These are phyloP conservation scores for Tipula vernalis DNA, from an alignment of 2,888 invertebrate species.

Conservation along the genomic window DNA sequence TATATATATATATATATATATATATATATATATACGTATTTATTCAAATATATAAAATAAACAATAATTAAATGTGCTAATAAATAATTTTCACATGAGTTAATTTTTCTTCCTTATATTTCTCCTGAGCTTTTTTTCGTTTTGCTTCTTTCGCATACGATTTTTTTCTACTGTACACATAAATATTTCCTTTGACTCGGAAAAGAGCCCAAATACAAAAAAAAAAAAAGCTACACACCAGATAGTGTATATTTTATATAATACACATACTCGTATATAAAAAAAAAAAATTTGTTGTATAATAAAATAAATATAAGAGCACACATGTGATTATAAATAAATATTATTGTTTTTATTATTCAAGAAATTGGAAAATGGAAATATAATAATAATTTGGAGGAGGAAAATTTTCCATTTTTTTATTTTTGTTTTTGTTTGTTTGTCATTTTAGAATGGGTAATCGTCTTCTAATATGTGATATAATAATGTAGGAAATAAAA, in stretches of 20 bases:
- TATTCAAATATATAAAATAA: neutral
- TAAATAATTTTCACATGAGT: conserved; percentile 10
- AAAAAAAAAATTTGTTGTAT: neutral
- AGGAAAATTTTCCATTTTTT: neutral
- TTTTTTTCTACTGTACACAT: neutral
- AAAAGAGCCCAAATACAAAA: neutral
- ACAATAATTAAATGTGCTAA: conserved; percentile 10
- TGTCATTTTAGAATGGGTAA: neutral
- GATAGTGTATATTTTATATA: neutral
- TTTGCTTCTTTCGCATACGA: neutral
- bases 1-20: neutral
- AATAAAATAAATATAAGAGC: neutral
- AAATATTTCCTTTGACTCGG: neutral
- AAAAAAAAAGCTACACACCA: neutral
- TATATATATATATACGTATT: too few species aligned
- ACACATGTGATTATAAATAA: neutral
- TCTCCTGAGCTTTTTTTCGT: neutral
- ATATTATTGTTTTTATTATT: conserved; percentile 4
- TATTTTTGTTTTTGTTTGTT: neutral
- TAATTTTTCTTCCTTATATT: conserved; percentile 4
- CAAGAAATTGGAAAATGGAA: neutral
- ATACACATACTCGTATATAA: neutral
- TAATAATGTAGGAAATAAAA: neutral
- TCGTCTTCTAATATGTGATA: neutral
- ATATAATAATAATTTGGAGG: neutral